Evolutionary conservation across 2,113 vertebrate genomes (phyloP).

Genomic region (Gopherus evgoodei): DNA sequence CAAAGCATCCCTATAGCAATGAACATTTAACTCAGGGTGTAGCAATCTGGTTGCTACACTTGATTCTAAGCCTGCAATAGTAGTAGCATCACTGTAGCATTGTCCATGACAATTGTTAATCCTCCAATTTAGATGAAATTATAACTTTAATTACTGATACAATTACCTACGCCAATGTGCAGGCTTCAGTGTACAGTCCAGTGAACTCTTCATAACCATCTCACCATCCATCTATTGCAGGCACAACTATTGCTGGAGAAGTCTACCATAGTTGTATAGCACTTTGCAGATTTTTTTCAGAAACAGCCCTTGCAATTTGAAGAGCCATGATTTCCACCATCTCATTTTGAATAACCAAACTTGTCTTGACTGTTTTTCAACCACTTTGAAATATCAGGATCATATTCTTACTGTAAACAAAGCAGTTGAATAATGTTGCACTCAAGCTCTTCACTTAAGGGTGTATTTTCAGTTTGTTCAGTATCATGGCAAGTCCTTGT

Average conservation of each 20-base stretch:
- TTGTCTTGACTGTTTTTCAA: too few species aligned
- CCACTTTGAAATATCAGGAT: too few species aligned
- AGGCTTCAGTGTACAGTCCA: neutral
- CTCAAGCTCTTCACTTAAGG: neutral
- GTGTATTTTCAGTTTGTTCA: conserved; percentile 35
- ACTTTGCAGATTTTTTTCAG: neutral
- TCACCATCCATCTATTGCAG: neutral
- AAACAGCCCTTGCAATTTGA: neutral
- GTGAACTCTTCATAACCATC: neutral
- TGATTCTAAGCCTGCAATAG: too few species aligned
- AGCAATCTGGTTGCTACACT: too few species aligned
- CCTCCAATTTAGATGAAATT: neutral
- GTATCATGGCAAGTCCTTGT: neutral
- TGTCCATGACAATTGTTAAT: neutral
- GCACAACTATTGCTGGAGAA: neutral
- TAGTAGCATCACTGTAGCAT: too few species aligned
- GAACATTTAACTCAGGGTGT: neutral
- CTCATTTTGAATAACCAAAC: neutral
- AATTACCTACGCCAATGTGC: neutral
- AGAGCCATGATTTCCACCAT: neutral
- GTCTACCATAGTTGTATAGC: neutral
- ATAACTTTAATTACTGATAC: neutral
- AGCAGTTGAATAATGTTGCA: neutral
- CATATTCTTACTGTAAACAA: neutral
- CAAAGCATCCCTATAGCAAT: neutral